Conservation (phyloP, 2,888 invertebrate genomes). For the Campopleginae sp. region DNA sequence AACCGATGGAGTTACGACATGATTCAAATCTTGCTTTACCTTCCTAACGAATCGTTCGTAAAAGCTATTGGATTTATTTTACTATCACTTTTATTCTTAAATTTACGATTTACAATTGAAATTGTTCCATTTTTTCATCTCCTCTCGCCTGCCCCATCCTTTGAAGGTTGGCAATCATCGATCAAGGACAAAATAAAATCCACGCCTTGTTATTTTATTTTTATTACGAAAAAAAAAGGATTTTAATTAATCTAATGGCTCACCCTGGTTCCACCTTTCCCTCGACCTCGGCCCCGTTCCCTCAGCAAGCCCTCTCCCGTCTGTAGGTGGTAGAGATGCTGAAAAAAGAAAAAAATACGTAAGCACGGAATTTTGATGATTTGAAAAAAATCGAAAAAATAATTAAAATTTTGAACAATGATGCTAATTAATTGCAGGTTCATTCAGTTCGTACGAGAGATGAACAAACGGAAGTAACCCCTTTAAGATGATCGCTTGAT, state of each 20-base stretch:
- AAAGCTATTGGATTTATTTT: constrained; percentile 38
- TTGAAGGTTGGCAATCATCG: background rate
- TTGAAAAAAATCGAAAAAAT: constrained; percentile 24
- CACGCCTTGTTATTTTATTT: background rate
- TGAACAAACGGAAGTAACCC: constrained; percentile 17
- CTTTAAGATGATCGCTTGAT: constrained; percentile 74
- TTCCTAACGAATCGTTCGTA: constrained; percentile 16
- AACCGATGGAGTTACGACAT: constrained; percentile 43
- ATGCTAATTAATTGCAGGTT: background rate
- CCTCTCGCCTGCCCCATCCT: background rate
- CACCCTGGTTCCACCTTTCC: constrained; percentile 83
- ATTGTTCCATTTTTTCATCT: background rate
- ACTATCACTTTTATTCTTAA: constrained; percentile 18
- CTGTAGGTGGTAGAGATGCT: constrained; percentile 83
- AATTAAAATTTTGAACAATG: background rate
- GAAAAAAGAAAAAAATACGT: constrained; percentile 73
- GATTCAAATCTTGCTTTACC: constrained; percentile 31
- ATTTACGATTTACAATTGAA: constrained; percentile 18
- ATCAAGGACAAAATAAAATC: background rate
- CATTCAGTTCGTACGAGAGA: background rate
- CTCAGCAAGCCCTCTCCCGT: constrained; percentile 83
- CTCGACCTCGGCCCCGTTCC: constrained; percentile 82
- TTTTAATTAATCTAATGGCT: constrained; percentile 70
- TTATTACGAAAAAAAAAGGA: background rate
- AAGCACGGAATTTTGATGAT: constrained; percentile 43